Evolutionary conservation across 2,113 vertebrate genomes (phyloP), one percentile per base, ranked within the genome.

Genomic region (Corythaeola cristata): DNA sequence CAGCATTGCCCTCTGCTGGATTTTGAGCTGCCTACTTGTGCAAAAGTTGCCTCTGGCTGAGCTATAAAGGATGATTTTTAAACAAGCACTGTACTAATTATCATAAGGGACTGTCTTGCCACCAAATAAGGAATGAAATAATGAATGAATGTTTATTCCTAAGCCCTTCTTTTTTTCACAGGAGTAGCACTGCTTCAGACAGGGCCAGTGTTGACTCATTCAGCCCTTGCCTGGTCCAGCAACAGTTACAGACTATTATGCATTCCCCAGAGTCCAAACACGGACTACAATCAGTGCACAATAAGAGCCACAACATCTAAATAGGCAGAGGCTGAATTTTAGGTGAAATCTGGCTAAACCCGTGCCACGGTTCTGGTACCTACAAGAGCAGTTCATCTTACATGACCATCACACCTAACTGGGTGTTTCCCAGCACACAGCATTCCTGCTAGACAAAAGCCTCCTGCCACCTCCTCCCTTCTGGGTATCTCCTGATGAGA

Each of bases 1-100:
- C 95, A 96, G 89, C 96, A 97, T 96, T 97, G 95, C 96, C 97
- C 96, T 96, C 94, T 97, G 75, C 94, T 97, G 97, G 96, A 97
- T 89, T 84, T 72, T 72, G 53, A 84, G 76, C 74, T 88, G 44
- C 68, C 89, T 89, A 64, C 76, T 94, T 23, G 1, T 37, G 59
- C 62, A 91, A 66, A 52, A 88, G 45, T 88, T 93, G 68, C 69
- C 69, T 82, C 76, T 87, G 69, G 64, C 62, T 93, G 23, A 95
- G 55, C 53, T 77, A 73, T 6, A 64, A 67, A 78, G 49, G 44
- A 76, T 33, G 17, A n/a, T 75, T 91, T 96, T 95, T 79, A 85
- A 76, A 84, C 49, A 89, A 90, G 53, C n/a, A 56, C 27, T 59
- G 23, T 59, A 60, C 23, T 83, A 86, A 85, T 81, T 67, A 78